Percentiles rank a stretch among this genome's conserved stretches.
phyloP scores from a whole-genome alignment of 2,113 vertebrate genomes.

The Cyprinodon variegatus region DNA sequence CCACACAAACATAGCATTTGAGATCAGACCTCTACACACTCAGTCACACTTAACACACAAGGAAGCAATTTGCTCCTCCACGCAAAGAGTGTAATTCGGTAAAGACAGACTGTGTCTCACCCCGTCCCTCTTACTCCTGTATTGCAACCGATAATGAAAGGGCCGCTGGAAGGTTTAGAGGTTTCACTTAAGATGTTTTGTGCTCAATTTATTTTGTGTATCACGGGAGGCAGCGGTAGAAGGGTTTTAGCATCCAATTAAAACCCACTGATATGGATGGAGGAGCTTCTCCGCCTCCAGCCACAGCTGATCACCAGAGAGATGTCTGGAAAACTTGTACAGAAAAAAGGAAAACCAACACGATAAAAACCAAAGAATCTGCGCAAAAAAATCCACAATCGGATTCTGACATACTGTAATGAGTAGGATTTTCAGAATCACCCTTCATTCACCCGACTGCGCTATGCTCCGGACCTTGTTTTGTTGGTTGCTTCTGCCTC shows the following conservation, averaged over 20 bases:
- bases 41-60: slow-evolving; percentile 35
- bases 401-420: slow-evolving; percentile 17
- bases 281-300: slow-evolving; percentile 17
- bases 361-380: not conserved
- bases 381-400: not conserved
- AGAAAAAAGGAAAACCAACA: slow-evolving; percentile 24
- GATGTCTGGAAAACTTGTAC: not conserved
- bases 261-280: slow-evolving; percentile 39
- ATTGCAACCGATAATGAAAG: slow-evolving; percentile 57
- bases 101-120: slow-evolving; percentile 43
- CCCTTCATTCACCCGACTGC: slow-evolving; percentile 23
- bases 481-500: slow-evolving; percentile 27
- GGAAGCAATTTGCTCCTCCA: slow-evolving; percentile 69
- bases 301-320: slow-evolving; percentile 9
- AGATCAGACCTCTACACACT: slow-evolving; percentile 28
- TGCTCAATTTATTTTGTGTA: slow-evolving; percentile 60
- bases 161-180: slow-evolving; percentile 44
- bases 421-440: slow-evolving; percentile 23
- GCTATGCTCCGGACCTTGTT: slow-evolving; percentile 15
- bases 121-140: slow-evolving; percentile 45
- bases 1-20: slow-evolving; percentile 34
- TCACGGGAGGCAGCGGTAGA: slow-evolving; percentile 43
- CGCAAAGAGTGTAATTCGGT: slow-evolving; percentile 59
- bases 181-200: slow-evolving; percentile 62
- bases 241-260: slow-evolving; percentile 32